Percentiles rank a stretch among this genome's conserved stretches.
Evolutionary conservation across 2,797 vertebrate species (phyloP).

Genomic region (Heterohyrax brucei): DNA sequence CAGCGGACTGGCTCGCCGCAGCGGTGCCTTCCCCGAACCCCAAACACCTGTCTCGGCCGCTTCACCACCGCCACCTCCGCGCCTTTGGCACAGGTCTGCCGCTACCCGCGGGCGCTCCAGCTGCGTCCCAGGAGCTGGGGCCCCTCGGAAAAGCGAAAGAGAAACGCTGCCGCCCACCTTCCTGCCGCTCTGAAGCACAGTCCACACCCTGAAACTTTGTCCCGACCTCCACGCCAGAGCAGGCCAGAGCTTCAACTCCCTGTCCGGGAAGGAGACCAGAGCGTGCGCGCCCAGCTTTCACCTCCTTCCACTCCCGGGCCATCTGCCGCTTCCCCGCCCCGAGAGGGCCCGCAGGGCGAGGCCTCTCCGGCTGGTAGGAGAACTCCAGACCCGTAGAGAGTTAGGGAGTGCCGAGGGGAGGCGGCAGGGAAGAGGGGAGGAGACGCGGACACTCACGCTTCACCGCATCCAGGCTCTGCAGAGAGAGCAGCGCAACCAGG

Average conservation of each 20-base stretch:
- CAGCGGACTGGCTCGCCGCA: fast-evolving
- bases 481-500: neutral
- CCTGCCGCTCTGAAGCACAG: neutral
- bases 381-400: neutral
- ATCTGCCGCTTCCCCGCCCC: neutral
- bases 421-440: neutral
- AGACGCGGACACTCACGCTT: constrained; percentile 46
- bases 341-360: neutral
- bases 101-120: neutral
- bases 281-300: neutral
- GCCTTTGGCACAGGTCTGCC: neutral
- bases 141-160: neutral
- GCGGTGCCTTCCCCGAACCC: neutral
- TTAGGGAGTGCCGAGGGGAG: fast-evolving
- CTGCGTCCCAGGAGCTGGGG: too few species aligned
- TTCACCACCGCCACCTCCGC: neutral
- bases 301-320: neutral
- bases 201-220: neutral
- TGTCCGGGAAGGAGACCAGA: neutral
- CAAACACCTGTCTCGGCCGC: neutral
- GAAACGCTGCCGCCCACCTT: neutral
- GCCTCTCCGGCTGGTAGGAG: neutral
- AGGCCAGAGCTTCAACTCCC: neutral
- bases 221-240: neutral
- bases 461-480: neutral